Conservation (phyloP, 1,140 invertebrate genomes). For the Apis mellifera region Amel_HAv3.1 CM009931.2:23826501-23827000, state of each 20-base stretch:
- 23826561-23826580: slow-evolving; percentile 24
- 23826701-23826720: slow-evolving; percentile 18
- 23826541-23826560: slow-evolving; percentile 48
- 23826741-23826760: slow-evolving; percentile 20
- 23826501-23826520: slow-evolving; percentile 9
- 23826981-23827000: neutral
- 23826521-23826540: slow-evolving; percentile 1
- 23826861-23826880: neutral
- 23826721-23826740: slow-evolving; percentile 6
- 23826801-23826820: neutral
- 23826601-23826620: neutral
- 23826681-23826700: slow-evolving; percentile 4
- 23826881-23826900: neutral
- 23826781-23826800: slow-evolving; percentile 29
- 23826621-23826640: neutral
- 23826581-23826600: slow-evolving; percentile 56
- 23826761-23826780: slow-evolving; percentile 19
- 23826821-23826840: slow-evolving; percentile 22
- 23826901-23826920: neutral
- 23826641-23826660: neutral
- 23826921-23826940: neutral
- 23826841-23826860: slow-evolving; percentile 1
- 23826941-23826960: neutral
- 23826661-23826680: neutral
- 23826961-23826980: neutral